A percentile compares a stretch with the other conserved stretches of the same genome.
Conservation (phyloP, 2,113 vertebrate genomes). For the Bothrops jararaca region DNA sequence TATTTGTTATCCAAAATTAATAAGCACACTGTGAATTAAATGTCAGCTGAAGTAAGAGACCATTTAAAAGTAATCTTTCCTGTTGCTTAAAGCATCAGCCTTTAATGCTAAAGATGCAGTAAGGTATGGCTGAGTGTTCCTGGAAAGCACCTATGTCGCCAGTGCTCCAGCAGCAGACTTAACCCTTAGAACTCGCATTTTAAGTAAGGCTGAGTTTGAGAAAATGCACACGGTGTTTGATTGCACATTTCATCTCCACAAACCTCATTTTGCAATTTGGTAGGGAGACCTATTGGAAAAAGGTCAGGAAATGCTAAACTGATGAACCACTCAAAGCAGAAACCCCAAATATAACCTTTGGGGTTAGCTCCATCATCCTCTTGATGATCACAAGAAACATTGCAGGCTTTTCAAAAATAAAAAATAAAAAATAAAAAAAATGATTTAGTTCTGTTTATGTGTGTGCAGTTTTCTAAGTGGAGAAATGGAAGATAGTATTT, state of each 20-base stretch:
- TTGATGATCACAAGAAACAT: background rate
- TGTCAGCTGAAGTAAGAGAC: slow-evolving; percentile 42
- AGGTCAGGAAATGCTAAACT: background rate
- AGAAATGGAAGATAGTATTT: background rate
- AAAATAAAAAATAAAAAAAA: too few relatives aligned
- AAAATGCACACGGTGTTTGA: rapidly evolving
- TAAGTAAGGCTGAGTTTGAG: background rate
- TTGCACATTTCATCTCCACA: background rate
- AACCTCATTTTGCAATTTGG: background rate
- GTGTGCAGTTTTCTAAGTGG: background rate
- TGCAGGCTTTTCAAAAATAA: background rate
- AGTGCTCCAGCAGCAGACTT: background rate
- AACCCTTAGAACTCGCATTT: background rate
- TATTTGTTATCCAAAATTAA: slow-evolving; percentile 53
- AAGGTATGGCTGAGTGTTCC: slow-evolving; percentile 24
- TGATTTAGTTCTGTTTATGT: background rate
- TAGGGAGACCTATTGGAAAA: background rate
- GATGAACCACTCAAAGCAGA: background rate
- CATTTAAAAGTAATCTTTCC: slow-evolving; percentile 45
- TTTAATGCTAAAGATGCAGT: slow-evolving; percentile 35
- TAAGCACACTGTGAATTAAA: slow-evolving; percentile 56
- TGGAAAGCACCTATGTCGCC: slow-evolving; percentile 30
- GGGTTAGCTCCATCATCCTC: background rate
- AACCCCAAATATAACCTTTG: background rate
- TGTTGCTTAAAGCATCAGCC: slow-evolving; percentile 36